Conservation (phyloP, 2,888 invertebrate species). For the Chydorus sphaericus region DNA sequence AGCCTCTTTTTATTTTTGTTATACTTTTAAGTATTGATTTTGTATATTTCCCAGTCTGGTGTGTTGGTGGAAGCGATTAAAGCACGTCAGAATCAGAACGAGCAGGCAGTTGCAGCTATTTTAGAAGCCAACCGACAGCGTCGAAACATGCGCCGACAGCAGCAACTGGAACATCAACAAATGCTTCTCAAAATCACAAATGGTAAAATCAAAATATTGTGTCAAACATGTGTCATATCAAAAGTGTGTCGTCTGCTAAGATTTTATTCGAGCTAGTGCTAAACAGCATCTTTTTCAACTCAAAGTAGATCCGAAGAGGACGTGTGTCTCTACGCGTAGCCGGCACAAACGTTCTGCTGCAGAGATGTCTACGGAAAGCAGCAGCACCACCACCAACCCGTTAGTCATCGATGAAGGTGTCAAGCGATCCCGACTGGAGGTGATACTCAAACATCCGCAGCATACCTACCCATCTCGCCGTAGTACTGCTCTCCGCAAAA, state of each 20-base stretch:
- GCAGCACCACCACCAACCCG: no score
- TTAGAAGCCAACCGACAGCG: slow-evolving; percentile 4
- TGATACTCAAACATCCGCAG: no score
- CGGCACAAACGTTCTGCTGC: not conserved
- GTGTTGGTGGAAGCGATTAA: slow-evolving; percentile 16
- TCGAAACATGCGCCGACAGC: not conserved
- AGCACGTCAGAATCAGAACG: slow-evolving; percentile 15
- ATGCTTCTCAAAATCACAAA: not conserved
- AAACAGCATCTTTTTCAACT: no score
- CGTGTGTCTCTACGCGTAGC: no score
- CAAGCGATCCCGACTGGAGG: no score
- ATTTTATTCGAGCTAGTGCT: no score
- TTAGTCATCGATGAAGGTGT: no score
- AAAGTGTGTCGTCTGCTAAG: not conserved
- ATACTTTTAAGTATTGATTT: not conserved
- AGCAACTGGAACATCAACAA: not conserved
- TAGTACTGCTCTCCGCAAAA: no score
- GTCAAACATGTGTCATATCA: not conserved
- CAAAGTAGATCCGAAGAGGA: no score
- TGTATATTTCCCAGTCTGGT: slow-evolving; percentile 8
- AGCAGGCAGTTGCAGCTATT: slow-evolving; percentile 14
- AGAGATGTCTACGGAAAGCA: no score
- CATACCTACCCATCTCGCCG: no score
- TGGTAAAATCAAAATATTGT: not conserved
- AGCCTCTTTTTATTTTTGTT: not conserved